Base-by-base conservation (phyloP, 92 coral and sea anemone species). In the Zoanthus solanderi region DNA sequence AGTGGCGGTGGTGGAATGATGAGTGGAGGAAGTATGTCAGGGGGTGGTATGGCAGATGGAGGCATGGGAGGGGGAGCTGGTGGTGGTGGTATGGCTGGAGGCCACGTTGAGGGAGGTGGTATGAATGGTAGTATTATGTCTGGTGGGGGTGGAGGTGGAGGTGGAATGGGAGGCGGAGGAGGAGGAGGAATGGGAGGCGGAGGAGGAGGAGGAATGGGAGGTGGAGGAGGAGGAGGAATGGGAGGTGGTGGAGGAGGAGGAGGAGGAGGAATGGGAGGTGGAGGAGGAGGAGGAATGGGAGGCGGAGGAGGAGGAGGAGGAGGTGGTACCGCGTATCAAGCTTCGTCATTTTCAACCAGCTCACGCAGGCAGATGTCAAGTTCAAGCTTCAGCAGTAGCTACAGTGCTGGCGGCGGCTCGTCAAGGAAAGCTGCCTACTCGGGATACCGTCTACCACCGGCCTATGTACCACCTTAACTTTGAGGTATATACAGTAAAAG, bases 381-480 rank as follows among this genome's bases (percentile, higher is more conserved):
- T 29, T 66, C 85, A 67, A 81, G 93, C 83, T 91, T 93, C 68
- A 90, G 78, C 69, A 88, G 89, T 45, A 71, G 92, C 28, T 73
- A 91, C 73, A 84, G 93, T 79, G 93, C 88, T 23, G 86, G 94
- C 3, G 79, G 91, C 31, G 76, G 82, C 45, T 78, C 92, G 30
- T 67, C 94, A 79, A 88, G 98, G 28, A 95, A 93, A 87, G 90
- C 72, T 17, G 92, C 93, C 0, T 95, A 95, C 84, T 93, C 99
- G 10, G 98, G 99, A 17, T 97, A 97, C 86, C 90, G 99, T 63
- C 95, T 97, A 9, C 99, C 99, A 31, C 99, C 99, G 30, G 98
- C 99, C 16, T 97, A 97, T 75, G 99, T 97, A 12, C 98, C 99
- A 72, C 99, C 98, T 50, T 97, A 90, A 92, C 63, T 71, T 65